phyloP scores from a whole-genome alignment of 2,797 vertebrate genomes.

The Pipistrellus pipistrellus region DNA sequence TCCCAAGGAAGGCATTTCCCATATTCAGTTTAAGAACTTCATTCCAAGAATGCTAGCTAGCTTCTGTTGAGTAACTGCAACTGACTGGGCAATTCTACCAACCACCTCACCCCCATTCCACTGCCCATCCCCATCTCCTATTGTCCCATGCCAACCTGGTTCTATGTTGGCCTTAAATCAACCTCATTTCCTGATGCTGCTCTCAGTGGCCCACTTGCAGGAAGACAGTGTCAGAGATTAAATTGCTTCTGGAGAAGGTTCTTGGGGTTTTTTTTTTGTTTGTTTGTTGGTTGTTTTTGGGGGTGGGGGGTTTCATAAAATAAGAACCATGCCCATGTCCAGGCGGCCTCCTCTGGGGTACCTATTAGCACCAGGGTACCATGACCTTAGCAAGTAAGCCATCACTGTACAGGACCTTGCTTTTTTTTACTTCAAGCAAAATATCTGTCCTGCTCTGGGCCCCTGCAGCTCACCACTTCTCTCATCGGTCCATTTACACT shows the following conservation, averaged over 20 bases:
- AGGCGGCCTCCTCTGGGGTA: background rate
- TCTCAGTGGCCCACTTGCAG: constrained; percentile 72
- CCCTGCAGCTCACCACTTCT: constrained; percentile 26
- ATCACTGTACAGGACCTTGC: constrained; percentile 16
- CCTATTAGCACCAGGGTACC: background rate
- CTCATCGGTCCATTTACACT: constrained; percentile 46
- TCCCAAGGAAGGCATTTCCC: constrained; percentile 38
- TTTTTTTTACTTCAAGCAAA: constrained; percentile 48
- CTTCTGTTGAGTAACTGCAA: constrained; percentile 49
- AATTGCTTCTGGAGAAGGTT: constrained; percentile 67
- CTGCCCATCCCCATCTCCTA: background rate
- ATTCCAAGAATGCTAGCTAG: constrained; percentile 40
- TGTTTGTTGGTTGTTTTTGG: no score
- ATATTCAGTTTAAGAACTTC: constrained; percentile 9
- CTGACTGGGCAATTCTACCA: background rate
- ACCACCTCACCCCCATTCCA: background rate
- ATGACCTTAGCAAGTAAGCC: background rate
- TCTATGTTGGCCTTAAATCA: constrained; percentile 74
- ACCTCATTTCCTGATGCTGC: constrained; percentile 72
- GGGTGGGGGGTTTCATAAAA: background rate
- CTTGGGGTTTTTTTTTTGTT: background rate
- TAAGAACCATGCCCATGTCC: background rate
- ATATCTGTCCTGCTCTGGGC: constrained; percentile 10
- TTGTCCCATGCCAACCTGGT: background rate
- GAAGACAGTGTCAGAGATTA: constrained; percentile 57